A percentile compares a stretch with the other conserved stretches of the same genome.
These are phyloP conservation scores for Procavia capensis DNA, from an alignment of 2,113 vertebrate species.

Conservation along the genomic window DNA sequence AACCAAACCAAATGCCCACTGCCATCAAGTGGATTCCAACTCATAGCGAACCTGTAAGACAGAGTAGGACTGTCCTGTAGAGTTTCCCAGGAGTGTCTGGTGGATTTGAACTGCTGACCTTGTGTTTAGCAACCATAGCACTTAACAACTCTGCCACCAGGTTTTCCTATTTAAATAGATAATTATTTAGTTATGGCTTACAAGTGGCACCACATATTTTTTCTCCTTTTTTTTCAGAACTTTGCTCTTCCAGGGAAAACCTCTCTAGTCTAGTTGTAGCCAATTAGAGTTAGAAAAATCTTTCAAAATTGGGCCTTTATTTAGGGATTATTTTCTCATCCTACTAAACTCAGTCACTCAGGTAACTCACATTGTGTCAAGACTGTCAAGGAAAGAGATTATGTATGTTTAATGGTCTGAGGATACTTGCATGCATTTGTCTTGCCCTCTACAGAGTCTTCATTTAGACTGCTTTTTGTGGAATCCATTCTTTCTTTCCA, in stretches of 20 bases:
- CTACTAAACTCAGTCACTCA: slow-evolving; percentile 3
- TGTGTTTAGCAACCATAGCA: no score
- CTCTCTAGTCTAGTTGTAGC: neutral
- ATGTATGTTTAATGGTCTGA: neutral
- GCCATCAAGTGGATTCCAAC: no score
- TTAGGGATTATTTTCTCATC: slow-evolving; percentile 40
- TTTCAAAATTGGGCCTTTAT: slow-evolving; percentile 21
- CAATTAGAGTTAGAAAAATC: slow-evolving; percentile 44
- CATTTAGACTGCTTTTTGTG: slow-evolving; percentile 13
- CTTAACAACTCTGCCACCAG: no score
- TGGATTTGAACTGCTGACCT: no score
- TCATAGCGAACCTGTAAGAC: no score
- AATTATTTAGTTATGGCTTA: slow-evolving; percentile 43
- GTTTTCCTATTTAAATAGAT: no score
- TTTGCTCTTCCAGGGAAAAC: slow-evolving; percentile 9
- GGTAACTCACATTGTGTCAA: slow-evolving; percentile 29
- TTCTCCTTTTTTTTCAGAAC: neutral
- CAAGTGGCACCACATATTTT: neutral
- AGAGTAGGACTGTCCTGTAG: no score
- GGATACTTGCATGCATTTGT: neutral
- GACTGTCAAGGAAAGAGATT: slow-evolving; percentile 2
- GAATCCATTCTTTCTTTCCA: slow-evolving; percentile 55
- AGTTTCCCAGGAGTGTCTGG: no score
- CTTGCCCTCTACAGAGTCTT: slow-evolving; percentile 9
- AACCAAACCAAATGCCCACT: no score